Evolutionary conservation across 2,888 invertebrate genomes (phyloP).

Genomic region (Patella pellucida): DNA sequence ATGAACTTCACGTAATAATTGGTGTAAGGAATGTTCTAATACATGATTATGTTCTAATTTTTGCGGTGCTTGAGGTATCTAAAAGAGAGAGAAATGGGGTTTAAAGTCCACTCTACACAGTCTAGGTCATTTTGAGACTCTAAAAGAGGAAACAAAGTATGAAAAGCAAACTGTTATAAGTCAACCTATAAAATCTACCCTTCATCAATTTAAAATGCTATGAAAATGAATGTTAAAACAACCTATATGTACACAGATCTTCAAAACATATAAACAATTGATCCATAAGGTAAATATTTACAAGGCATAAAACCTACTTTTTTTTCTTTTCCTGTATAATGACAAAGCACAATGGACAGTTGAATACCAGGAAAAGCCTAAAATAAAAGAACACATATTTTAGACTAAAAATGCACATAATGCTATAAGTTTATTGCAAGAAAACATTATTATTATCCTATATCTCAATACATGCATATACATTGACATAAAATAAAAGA

Average conservation of each 20-base stretch:
- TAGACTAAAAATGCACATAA: neutral
- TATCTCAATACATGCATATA: no score
- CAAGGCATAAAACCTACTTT: conserved; percentile 43
- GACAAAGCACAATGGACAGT: conserved; percentile 90
- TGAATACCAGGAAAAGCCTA: conserved; percentile 93
- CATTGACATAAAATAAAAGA: conserved; percentile 17
- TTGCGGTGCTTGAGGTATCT: conserved; percentile 41
- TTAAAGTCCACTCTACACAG: no score
- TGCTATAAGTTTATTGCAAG: neutral
- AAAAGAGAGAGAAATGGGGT: no score
- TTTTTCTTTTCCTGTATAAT: conserved; percentile 79
- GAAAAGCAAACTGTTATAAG: no score
- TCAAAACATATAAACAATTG: no score
- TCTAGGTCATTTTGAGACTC: no score
- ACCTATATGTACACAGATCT: no score
- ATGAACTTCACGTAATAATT: conserved; percentile 91
- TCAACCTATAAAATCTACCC: no score
- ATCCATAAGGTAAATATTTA: neutral
- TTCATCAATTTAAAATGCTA: no score
- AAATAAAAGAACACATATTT: conserved; percentile 22
- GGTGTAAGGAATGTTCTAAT: conserved; percentile 95
- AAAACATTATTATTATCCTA: no score
- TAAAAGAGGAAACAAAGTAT: conserved; percentile 2
- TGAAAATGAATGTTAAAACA: no score
- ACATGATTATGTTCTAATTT: conserved; percentile 90